Conservation (phyloP, 1,140 invertebrate species). For the Drosophila murphyi region DNA sequence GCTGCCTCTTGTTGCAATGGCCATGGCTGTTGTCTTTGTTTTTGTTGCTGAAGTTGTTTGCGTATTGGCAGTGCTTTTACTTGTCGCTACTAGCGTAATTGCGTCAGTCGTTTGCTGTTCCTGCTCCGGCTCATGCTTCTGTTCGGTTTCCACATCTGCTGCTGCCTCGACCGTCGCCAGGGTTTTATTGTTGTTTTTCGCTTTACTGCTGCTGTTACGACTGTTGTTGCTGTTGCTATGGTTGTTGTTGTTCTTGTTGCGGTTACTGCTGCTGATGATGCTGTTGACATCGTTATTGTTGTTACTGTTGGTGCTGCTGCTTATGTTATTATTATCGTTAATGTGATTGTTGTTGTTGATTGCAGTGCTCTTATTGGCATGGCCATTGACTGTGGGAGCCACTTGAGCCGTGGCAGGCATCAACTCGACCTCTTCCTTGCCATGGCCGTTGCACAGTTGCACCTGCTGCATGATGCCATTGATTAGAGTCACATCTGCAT, state of each 20-base stretch:
- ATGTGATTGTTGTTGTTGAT: conserved; percentile 67
- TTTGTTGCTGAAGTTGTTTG: conserved; percentile 52
- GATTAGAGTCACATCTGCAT: conserved; percentile 27
- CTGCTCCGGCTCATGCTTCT: conserved; percentile 1
- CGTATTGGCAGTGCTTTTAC: conserved; percentile 70
- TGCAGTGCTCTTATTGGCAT: conserved; percentile 43
- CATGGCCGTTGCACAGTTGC: conserved; percentile 62
- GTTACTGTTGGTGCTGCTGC: conserved; percentile 24
- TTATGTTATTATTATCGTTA: conserved; percentile 47
- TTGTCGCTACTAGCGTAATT: conserved; percentile 39
- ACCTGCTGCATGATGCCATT: conserved; percentile 53
- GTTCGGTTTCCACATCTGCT: background rate
- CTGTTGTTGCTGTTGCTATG: conserved; percentile 31
- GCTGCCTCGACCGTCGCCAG: background rate
- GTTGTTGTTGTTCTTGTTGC: conserved; percentile 35
- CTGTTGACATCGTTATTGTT: conserved; percentile 38
- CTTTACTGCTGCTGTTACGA: conserved; percentile 17
- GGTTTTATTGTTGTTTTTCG: conserved; percentile 39
- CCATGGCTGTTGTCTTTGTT: conserved; percentile 51
- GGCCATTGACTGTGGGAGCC: conserved; percentile 49
- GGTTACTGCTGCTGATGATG: conserved; percentile 41
- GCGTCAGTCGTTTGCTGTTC: conserved; percentile 26
- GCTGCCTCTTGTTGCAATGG: conserved; percentile 32
- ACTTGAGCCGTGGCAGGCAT: background rate
- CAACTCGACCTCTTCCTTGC: conserved; percentile 22